Evolutionary conservation across 2,797 vertebrate species (phyloP).

Genomic region (Mormyrus hasselquistii): DNA sequence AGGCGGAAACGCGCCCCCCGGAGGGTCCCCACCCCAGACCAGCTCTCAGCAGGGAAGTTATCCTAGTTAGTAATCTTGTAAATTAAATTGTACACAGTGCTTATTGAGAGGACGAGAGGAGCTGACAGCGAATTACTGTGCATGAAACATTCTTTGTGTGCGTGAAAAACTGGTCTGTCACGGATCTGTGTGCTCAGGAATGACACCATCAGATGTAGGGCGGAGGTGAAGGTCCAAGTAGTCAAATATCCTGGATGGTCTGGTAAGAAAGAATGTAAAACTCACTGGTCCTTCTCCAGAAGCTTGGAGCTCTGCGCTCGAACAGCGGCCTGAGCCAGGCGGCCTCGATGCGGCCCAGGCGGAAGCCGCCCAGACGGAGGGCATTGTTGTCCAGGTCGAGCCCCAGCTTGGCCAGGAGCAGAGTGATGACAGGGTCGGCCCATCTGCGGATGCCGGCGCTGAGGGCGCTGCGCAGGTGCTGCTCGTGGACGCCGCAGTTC

Average conservation of each 20-base stretch:
- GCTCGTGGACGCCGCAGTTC: slow-evolving; percentile 72
- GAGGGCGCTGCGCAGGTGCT: slow-evolving; percentile 80
- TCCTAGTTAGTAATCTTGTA: neutral
- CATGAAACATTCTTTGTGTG: neutral
- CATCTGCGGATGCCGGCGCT: slow-evolving; percentile 69
- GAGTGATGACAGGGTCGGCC: slow-evolving; percentile 70
- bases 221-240: neutral
- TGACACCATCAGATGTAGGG: neutral
- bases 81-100: neutral
- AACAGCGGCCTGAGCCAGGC: slow-evolving; percentile 83
- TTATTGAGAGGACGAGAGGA: neutral
- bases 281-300: slow-evolving; percentile 66
- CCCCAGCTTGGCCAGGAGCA: slow-evolving; percentile 78
- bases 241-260: neutral
- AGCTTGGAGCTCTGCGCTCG: slow-evolving; percentile 56
- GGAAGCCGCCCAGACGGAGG: slow-evolving; percentile 85
- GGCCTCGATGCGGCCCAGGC: slow-evolving; percentile 77
- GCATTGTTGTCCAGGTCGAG: slow-evolving; percentile 80
- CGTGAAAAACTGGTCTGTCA: neutral
- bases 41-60: neutral
- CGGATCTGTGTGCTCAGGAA: neutral
- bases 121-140: neutral
- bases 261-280: slow-evolving; percentile 20
- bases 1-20: neutral
- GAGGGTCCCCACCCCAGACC: neutral